phyloP scores from a whole-genome alignment of 2,888 invertebrate species.

The Rhagonycha fulva region DNA sequence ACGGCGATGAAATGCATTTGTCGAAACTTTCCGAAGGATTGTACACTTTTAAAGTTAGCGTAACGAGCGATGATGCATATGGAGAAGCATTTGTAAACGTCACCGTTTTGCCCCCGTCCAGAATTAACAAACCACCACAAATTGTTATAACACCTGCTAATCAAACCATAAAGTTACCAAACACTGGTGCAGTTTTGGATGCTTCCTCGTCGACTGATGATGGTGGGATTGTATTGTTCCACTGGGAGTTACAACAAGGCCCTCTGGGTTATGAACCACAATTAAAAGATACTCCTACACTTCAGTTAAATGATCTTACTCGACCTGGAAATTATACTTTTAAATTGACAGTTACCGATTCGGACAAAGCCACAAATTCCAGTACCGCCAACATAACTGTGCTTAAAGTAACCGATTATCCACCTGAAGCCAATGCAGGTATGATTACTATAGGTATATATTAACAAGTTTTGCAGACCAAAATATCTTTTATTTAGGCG shows the following conservation, averaged over 20 bases:
- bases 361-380: constrained; percentile 83
- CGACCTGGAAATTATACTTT: constrained; percentile 90
- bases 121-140: constrained; percentile 82
- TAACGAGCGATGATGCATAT: constrained; percentile 76
- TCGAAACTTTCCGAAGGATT: constrained; percentile 85
- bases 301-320: constrained; percentile 81
- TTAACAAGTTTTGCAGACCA: background rate
- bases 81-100: constrained; percentile 89
- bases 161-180: constrained; percentile 88
- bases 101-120: constrained; percentile 82
- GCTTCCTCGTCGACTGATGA: constrained; percentile 72
- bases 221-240: constrained; percentile 83
- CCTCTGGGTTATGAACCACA: constrained; percentile 85
- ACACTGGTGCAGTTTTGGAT: constrained; percentile 87
- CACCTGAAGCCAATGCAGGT: constrained; percentile 92
- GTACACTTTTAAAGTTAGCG: constrained; percentile 83
- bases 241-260: constrained; percentile 90
- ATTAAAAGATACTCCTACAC: constrained; percentile 76
- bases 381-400: constrained; percentile 89
- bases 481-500: constrained; percentile 58
- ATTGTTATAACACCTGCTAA: constrained; percentile 85
- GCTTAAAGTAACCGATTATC: constrained; percentile 89
- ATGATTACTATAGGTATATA: constrained; percentile 15
- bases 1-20: constrained; percentile 80
- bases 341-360: constrained; percentile 89